These are phyloP conservation scores for Drepanosiphum platanoidis DNA, from an alignment of 2,888 invertebrate species.

Conservation along the genomic window DNA sequence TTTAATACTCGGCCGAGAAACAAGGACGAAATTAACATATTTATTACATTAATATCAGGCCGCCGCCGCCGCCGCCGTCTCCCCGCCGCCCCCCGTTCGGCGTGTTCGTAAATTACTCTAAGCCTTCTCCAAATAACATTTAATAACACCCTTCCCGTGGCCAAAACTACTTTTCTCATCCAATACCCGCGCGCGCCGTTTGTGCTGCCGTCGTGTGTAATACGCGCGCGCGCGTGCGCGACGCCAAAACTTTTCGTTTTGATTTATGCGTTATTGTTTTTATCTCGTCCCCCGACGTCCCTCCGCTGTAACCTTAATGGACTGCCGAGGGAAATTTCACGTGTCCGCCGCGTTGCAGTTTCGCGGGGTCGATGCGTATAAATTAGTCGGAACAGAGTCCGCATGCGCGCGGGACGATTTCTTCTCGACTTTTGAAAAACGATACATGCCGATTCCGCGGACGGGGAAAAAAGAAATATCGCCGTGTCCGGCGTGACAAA, in stretches of 20 bases:
- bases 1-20: slow-evolving; percentile 60
- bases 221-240: slow-evolving; percentile 40
- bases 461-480: slow-evolving; percentile 44
- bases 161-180: slow-evolving; percentile 60
- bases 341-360: slow-evolving; percentile 4
- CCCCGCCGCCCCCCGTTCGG: not conserved
- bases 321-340: slow-evolving; percentile 31
- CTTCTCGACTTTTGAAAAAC: slow-evolving; percentile 29
- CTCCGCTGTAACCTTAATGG: slow-evolving; percentile 40
- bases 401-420: not conserved
- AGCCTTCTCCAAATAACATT: slow-evolving; percentile 61
- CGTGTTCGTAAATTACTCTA: slow-evolving; percentile 56
- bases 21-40: slow-evolving; percentile 64
- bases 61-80: slow-evolving; percentile 2
- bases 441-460: slow-evolving; percentile 21
- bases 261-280: slow-evolving; percentile 61
- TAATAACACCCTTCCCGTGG: slow-evolving; percentile 34
- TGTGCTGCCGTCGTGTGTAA: no score
- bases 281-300: slow-evolving; percentile 51
- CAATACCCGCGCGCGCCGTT: slow-evolving; percentile 46
- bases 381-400: slow-evolving; percentile 10
- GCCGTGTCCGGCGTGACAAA: no score
- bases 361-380: not conserved
- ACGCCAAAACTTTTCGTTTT: slow-evolving; percentile 58
- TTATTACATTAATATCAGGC: slow-evolving; percentile 63